These are phyloP conservation scores for Machimus rusticus DNA, from an alignment of 2,888 invertebrate genomes.

Conservation along the genomic window DNA sequence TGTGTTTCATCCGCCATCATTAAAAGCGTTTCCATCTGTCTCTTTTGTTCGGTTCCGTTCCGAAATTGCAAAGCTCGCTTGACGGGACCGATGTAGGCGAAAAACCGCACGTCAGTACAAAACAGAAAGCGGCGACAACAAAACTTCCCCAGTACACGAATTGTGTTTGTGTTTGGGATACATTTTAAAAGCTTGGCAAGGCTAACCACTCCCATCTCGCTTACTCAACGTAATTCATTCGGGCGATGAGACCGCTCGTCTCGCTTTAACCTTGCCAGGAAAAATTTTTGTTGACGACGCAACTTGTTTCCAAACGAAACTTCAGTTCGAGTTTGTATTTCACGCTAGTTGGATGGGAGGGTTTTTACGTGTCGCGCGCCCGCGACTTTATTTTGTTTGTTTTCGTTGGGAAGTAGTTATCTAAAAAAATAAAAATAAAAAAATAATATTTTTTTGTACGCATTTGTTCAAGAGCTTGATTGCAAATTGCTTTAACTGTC, in stretches of 20 bases:
- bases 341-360: conserved; percentile 59
- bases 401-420: conserved; percentile 31
- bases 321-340: conserved; percentile 63
- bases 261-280: conserved; percentile 18
- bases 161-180: background rate
- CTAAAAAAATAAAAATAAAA: background rate
- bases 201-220: background rate
- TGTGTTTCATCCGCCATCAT: conserved; percentile 20
- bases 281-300: conserved; percentile 42
- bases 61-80: background rate
- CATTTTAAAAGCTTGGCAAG: background rate
- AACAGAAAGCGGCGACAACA: background rate
- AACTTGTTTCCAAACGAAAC: conserved; percentile 48
- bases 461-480: background rate
- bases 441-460: conserved; percentile 3
- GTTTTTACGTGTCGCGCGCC: conserved; percentile 52
- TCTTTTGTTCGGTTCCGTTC: conserved; percentile 7
- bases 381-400: conserved; percentile 52
- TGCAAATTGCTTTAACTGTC: background rate
- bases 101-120: background rate
- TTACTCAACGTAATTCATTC: background rate
- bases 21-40: background rate
- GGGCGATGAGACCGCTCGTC: background rate
- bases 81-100: background rate
- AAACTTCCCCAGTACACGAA: background rate